Percentiles rank a stretch among this genome's conserved stretches.
phyloP scores from a whole-genome alignment of 2,113 vertebrate genomes.

The Leptocoma aspasia region DNA sequence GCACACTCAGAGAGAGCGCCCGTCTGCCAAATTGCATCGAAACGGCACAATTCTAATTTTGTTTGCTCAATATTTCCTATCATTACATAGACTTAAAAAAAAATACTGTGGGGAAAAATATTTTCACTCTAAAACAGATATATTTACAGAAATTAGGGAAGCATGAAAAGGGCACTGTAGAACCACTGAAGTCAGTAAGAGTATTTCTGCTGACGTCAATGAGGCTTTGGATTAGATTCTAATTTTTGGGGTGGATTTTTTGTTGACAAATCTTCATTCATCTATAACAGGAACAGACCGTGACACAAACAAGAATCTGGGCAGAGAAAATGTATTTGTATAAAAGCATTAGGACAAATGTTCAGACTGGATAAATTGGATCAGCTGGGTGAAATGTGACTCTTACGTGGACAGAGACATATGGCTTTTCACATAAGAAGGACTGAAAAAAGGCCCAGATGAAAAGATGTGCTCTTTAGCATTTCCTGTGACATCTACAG shows the following conservation, averaged over 20 bases:
- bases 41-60: neutral
- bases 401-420: neutral
- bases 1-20: neutral
- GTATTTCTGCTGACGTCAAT: constrained; percentile 42
- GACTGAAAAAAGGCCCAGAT: neutral
- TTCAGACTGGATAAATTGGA: neutral
- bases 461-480: neutral
- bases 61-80: neutral
- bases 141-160: neutral
- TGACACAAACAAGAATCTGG: constrained; percentile 5
- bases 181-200: neutral
- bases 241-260: constrained; percentile 11
- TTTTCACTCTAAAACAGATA: neutral
- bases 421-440: neutral
- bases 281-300: neutral
- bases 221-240: constrained; percentile 45
- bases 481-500: neutral
- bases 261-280: constrained; percentile 35
- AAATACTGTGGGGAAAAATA: neutral
- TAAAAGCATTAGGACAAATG: neutral
- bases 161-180: neutral
- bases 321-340: neutral
- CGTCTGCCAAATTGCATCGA: neutral
- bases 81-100: neutral
- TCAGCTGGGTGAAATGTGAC: constrained; percentile 9